Evolutionary conservation across 2,797 vertebrate species (phyloP).

Genomic region (Peromyscus attwateri): DNA sequence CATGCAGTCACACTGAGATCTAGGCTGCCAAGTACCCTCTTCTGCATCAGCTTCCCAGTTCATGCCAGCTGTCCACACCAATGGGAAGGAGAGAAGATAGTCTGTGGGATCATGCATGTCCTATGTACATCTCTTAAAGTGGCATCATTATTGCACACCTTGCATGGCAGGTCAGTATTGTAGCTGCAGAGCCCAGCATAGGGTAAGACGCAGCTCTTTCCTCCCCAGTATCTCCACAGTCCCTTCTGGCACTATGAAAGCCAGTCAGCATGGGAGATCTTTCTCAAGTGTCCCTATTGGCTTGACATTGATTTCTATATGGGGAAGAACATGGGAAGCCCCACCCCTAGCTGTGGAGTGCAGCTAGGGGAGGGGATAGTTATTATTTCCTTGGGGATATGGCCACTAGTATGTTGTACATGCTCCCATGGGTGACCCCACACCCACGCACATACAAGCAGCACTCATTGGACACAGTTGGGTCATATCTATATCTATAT

Average conservation of each 20-base stretch:
- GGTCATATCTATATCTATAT: no score
- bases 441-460: not conserved
- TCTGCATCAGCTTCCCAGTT: not conserved
- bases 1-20: fast-evolving
- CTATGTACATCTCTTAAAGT: not conserved
- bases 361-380: no score
- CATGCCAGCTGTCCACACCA: no score
- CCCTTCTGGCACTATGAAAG: not conserved
- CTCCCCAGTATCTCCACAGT: not conserved
- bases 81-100: not conserved
- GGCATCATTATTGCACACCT: not conserved
- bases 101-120: not conserved
- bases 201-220: not conserved
- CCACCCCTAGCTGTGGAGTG: not conserved
- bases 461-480: not conserved
- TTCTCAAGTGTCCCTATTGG: not conserved
- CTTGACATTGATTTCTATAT: not conserved
- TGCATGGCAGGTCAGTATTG: not conserved
- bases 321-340: not conserved
- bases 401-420: not conserved
- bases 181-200: not conserved
- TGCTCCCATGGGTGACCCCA: not conserved
- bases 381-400: not conserved
- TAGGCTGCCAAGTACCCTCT: not conserved
- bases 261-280: no score